Evolutionary conservation across 2,888 invertebrate genomes (phyloP).

Genomic region (Julus scandinavius): DNA sequence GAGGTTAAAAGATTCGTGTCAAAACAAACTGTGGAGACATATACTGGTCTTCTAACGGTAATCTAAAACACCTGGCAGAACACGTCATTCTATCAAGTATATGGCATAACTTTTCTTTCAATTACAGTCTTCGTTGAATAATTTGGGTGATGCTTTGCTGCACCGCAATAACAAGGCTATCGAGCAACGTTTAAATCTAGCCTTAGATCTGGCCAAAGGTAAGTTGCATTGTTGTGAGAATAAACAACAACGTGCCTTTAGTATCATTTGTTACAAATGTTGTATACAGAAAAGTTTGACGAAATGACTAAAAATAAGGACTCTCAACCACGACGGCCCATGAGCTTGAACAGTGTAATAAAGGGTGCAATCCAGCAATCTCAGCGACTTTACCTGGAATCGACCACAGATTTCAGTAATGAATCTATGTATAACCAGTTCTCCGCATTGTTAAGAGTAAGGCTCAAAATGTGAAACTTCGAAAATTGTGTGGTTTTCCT

Average conservation of each 20-base stretch:
- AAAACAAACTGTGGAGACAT: not conserved
- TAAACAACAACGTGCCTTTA: too few species aligned
- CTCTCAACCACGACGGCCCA: not conserved
- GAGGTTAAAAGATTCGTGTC: not conserved
- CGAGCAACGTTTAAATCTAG: conserved; percentile 39
- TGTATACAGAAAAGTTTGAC: conserved; percentile 25
- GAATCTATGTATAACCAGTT: conserved; percentile 48
- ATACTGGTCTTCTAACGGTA: not conserved
- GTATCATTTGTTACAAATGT: not conserved
- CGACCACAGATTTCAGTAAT: not conserved
- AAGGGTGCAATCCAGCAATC: not conserved
- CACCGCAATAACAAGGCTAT: conserved; percentile 50
- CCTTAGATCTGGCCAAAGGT: conserved; percentile 41
- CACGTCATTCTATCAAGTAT: not conserved
- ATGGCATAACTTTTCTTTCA: not conserved
- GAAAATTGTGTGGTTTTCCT: not conserved
- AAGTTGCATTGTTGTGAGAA: not conserved
- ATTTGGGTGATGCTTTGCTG: conserved; percentile 47
- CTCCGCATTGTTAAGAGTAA: conserved; percentile 47
- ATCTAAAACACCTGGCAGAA: not conserved
- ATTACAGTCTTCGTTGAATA: conserved; percentile 28
- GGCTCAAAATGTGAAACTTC: not conserved
- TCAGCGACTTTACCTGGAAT: not conserved
- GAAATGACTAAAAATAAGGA: conserved; percentile 44
- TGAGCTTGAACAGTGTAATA: not conserved